Evolutionary conservation across 2,888 invertebrate species (phyloP).

Genomic region (Hirtodrosophila confusa): DNA sequence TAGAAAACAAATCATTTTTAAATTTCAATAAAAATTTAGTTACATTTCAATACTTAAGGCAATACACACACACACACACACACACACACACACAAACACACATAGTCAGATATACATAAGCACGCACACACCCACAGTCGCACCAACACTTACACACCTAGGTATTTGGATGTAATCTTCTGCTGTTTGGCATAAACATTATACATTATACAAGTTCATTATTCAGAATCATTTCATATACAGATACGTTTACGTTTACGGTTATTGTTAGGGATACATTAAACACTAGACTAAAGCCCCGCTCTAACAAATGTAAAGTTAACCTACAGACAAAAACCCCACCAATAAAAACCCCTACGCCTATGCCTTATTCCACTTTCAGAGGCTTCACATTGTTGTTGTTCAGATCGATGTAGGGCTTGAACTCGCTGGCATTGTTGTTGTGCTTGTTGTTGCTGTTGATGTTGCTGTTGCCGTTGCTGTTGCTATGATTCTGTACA

Average conservation of each 20-base stretch:
- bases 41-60: conserved; percentile 45
- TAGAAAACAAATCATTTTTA: conserved; percentile 54
- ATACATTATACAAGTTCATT: conserved; percentile 58
- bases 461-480: conserved; percentile 62
- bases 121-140: conserved; percentile 19
- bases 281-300: conserved; percentile 66
- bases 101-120: conserved; percentile 7
- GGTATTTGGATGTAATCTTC: conserved; percentile 73
- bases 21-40: conserved; percentile 51
- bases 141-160: conserved; percentile 61
- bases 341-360: conserved; percentile 19
- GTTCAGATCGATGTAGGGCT: conserved; percentile 82
- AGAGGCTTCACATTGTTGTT: conserved; percentile 79
- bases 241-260: conserved; percentile 17
- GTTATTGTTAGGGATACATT: conserved; percentile 46
- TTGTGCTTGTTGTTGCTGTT: conserved; percentile 51
- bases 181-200: conserved; percentile 73
- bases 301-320: conserved; percentile 42
- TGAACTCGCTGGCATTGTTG: conserved; percentile 71
- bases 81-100: conserved; percentile 23
- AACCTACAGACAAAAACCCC: conserved; percentile 36
- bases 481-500: conserved; percentile 32
- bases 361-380: conserved; percentile 68
- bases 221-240: conserved; percentile 43
- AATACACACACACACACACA: conserved; percentile 43